Base-by-base conservation (phyloP, 2,113 vertebrate genomes). In the Chiloscyllium plagiosum region DNA sequence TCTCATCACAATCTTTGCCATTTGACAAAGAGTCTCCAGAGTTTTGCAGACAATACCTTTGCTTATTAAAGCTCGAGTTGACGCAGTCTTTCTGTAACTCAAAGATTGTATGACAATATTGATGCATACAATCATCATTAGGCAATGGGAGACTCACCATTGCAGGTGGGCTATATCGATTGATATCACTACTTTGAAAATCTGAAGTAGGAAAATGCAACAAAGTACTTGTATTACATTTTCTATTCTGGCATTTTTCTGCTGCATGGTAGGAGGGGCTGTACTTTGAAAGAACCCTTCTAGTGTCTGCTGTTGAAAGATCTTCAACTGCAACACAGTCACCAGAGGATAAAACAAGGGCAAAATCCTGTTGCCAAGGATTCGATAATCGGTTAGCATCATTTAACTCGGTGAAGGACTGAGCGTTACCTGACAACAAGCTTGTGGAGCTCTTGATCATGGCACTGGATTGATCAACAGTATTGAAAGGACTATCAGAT, bases 281-380 rank as follows among this genome's bases (percentile, higher is more conserved):
- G 87, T 94, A 95, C 76, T 1, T 96, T 24, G 97, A 96, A 96
- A 65, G 42, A 26, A 92, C 72, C 56, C 96, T 69, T 95, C 93
- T 96, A 94, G 95, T 95, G 95, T 97, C 96, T 96, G 96, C 96
- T 96, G 96, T n/a, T 47, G 96, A 96, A 96, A 96, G 96, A 93
- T 96, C 97, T 96, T 96, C 96, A 0, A 56, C 52, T 96, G 97
- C 97, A 96, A 96, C 96, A 96, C 96, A 96, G 86, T 97, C 96
- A 96, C 97, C 96, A 86, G 97, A 96, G 52, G 95, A 97, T 85
- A 97, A 98, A 96, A 96, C 97, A 96, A 98, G 97, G 94, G 97
- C 97, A 96, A 98, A 97, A 52, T 97, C 97, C 3, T 96, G 96
- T 33, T 97, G 97, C 97, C 98, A 98, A 96, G 78, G 96, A 61